Percentiles rank a stretch among this genome's conserved stretches.
Evolutionary conservation across 2,797 vertebrate genomes (phyloP).

Genomic region (Acanthurus leucopareius): DNA sequence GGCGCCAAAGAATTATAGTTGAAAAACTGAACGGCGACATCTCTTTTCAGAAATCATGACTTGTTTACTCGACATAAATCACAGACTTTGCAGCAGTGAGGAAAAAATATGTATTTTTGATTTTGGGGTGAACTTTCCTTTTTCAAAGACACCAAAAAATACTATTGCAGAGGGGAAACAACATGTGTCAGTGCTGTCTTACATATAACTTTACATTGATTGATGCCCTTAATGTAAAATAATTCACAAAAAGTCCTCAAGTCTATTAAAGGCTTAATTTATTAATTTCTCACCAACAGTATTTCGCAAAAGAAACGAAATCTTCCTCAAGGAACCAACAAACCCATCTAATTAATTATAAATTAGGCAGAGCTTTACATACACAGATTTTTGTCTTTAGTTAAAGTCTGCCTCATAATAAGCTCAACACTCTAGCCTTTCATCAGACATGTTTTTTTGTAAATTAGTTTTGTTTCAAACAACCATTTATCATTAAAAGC

Average conservation of each 20-base stretch:
- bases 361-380: not conserved
- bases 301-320: not conserved
- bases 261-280: no score
- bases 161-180: not conserved
- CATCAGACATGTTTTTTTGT: not conserved
- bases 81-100: no score
- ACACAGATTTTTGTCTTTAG: not conserved
- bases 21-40: no score
- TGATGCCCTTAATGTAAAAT: no score
- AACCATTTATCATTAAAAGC: no score
- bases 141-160: not conserved
- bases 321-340: not conserved
- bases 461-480: not conserved
- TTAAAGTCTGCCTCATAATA: not conserved
- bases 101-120: no score
- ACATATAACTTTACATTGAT: not conserved
- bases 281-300: not conserved
- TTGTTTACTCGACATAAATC: no score
- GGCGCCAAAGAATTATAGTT: no score
- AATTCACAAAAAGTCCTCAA: no score
- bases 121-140: no score
- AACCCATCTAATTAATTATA: not conserved
- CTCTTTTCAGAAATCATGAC: no score
- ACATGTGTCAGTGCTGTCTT: not conserved
- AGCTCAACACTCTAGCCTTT: no score